A percentile compares a stretch with the other conserved stretches of the same genome.
Conservation (phyloP, 2,113 vertebrate genomes). For the Triplophysa dalaica region DNA sequence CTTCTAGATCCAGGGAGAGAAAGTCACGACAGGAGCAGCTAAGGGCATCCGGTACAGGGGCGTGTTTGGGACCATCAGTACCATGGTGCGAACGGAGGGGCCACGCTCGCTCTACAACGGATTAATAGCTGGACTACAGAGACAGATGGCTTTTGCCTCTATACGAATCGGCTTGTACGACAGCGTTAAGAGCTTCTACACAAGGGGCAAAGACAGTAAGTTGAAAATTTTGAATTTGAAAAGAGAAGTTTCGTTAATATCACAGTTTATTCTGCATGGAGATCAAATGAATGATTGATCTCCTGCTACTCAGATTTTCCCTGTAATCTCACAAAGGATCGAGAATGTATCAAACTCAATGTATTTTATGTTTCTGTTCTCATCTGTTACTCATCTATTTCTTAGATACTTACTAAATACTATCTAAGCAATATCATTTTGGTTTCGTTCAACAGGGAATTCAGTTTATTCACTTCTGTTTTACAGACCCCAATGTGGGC, state of each 20-base stretch:
- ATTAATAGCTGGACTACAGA: constrained; percentile 81
- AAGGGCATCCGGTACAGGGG: constrained; percentile 77
- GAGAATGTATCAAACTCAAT: too few species aligned
- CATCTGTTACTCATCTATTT: too few species aligned
- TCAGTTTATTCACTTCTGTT: neutral
- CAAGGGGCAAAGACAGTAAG: constrained; percentile 76
- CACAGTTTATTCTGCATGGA: too few species aligned
- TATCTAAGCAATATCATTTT: neutral
- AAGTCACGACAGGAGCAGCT: constrained; percentile 50
- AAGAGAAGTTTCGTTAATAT: too few species aligned
- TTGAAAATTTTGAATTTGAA: neutral
- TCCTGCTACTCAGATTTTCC: too few species aligned
- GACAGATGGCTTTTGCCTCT: constrained; percentile 83
- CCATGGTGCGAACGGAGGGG: constrained; percentile 81
- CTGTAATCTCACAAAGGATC: too few species aligned
- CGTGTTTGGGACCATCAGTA: constrained; percentile 81
- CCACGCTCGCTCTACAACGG: constrained; percentile 80
- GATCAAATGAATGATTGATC: too few species aligned
- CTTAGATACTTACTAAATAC: too few species aligned
- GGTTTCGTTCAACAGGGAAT: neutral
- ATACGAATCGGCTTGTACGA: constrained; percentile 86
- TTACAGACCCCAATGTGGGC: constrained; percentile 67
- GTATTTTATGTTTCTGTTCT: too few species aligned
- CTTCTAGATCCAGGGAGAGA: constrained; percentile 82
- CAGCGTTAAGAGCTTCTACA: constrained; percentile 78